phyloP scores from a whole-genome alignment of 1,140 invertebrate genomes.

The Lepidurus apus region DNA sequence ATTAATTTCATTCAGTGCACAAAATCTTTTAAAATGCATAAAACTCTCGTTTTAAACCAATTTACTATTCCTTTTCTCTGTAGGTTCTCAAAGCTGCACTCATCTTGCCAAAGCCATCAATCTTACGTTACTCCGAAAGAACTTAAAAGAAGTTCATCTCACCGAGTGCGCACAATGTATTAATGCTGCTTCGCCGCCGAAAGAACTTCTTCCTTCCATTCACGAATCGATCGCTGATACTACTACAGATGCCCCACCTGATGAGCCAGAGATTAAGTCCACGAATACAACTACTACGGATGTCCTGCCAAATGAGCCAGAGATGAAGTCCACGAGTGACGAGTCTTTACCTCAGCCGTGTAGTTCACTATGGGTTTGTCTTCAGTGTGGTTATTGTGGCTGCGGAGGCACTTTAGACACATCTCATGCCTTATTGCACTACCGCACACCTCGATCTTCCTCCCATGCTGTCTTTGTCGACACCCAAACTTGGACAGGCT shows the following conservation, averaged over 20 bases:
- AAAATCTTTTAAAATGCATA: neutral
- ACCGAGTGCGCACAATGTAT: slow-evolving; percentile 1
- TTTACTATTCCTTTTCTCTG: neutral
- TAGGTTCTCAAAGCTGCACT: neutral
- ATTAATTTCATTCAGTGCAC: neutral
- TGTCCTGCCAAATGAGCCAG: slow-evolving; percentile 25
- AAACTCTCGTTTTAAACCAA: neutral
- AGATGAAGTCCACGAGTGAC: slow-evolving; percentile 15
- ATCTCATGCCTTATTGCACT: slow-evolving; percentile 68
- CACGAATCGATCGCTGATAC: neutral
- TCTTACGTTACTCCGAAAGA: neutral
- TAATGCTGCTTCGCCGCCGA: neutral
- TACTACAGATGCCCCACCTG: slow-evolving; percentile 25
- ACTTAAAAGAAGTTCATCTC: neutral
- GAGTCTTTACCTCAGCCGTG: slow-evolving; percentile 33
- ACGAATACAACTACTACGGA: slow-evolving; percentile 24
- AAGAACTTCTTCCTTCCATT: neutral
- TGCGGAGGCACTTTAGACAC: slow-evolving; percentile 64
- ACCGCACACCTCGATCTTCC: slow-evolving; percentile 65
- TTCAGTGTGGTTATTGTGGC: slow-evolving; percentile 64
- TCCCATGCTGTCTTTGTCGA: slow-evolving; percentile 67
- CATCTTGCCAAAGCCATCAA: slow-evolving; percentile 18
- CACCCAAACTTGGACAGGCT: slow-evolving; percentile 63
- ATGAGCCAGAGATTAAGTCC: slow-evolving; percentile 23
- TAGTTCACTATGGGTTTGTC: slow-evolving; percentile 52